Base-by-base conservation (phyloP, 2,797 vertebrate species). In the Menidia menidia region DNA sequence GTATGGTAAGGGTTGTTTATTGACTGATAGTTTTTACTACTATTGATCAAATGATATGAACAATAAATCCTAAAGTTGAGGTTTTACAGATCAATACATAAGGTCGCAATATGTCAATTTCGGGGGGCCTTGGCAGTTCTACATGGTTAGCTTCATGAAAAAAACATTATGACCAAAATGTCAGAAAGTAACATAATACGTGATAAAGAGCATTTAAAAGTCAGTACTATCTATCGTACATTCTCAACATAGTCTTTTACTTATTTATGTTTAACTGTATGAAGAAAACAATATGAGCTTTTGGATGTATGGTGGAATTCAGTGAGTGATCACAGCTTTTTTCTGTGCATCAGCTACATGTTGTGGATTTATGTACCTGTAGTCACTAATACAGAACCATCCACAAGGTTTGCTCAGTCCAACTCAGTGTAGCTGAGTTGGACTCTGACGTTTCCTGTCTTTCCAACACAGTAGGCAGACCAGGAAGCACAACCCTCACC, bases 391-490 rank as follows among this genome's bases (percentile, higher is more conserved):
- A 12, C 9, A 9, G 31, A 55, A 33, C 33, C 43, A 70, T 71
- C 44, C 42, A 48, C 43, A 30, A n/a, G 1, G 19, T 50, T 57
- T 56, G 32, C 32, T 35, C 18, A n/a, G n/a, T n/a, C n/a, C n/a
- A n/a, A n/a, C n/a, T n/a, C n/a, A n/a, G 31, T 16, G 18, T 43
- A 60, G 56, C 56, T 56, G 52, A 61, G 33, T 31, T 31, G 16
- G 42, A 43, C 19, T 70, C 67, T 61, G 58, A 70, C 61, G 67
- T 61, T 70, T 70, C 51, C 7, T 73, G 54, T 35, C 19, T 62
- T 41, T 73, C 42, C 52, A 62, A 64, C 44, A 54, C 60, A 58
- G 42, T 44, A 60, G 25, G 25, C 25, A 25, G 15, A 55, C 25
- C 53, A 73, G 19, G 57, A 75, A 62, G 47, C 39, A 33, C 52